Percentiles rank a stretch among this genome's conserved stretches.
phyloP scores from a whole-genome alignment of 2,888 invertebrate species.

The Pedicia rivosa region DNA sequence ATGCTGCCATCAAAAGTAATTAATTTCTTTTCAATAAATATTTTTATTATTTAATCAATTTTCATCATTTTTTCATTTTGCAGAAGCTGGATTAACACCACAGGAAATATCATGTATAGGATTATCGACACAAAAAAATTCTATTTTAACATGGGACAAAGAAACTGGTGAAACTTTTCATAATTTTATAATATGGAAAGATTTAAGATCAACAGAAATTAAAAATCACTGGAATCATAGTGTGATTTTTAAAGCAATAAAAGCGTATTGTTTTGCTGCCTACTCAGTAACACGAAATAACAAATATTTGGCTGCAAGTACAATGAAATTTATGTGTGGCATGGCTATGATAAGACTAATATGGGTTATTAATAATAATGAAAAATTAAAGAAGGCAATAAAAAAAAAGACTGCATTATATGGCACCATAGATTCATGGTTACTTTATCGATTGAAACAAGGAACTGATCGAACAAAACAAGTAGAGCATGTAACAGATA shows the following conservation, averaged over 20 bases:
- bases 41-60: neutral
- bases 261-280: slow-evolving; percentile 47
- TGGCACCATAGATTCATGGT: slow-evolving; percentile 87
- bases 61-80: slow-evolving; percentile 2
- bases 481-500: slow-evolving; percentile 59
- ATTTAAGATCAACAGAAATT: slow-evolving; percentile 54
- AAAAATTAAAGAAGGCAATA: slow-evolving; percentile 47
- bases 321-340: slow-evolving; percentile 66
- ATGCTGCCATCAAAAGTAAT: slow-evolving; percentile 49
- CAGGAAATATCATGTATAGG: slow-evolving; percentile 61
- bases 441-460: slow-evolving; percentile 60
- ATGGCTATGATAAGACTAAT: slow-evolving; percentile 64
- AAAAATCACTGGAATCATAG: slow-evolving; percentile 67
- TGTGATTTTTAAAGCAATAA: slow-evolving; percentile 50
- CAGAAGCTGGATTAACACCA: slow-evolving; percentile 53
- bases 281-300: slow-evolving; percentile 64
- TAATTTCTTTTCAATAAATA: slow-evolving; percentile 7
- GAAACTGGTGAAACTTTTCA: slow-evolving; percentile 60
- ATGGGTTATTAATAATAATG: slow-evolving; percentile 62
- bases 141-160: slow-evolving; percentile 73
- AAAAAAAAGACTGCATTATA: slow-evolving; percentile 51
- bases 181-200: slow-evolving; percentile 84
- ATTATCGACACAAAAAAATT: slow-evolving; percentile 64
- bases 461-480: slow-evolving; percentile 18
- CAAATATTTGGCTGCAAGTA: slow-evolving; percentile 70